Evolutionary conservation across 2,888 invertebrate species (phyloP).

Genomic region (Criorhina ranunculi): DNA sequence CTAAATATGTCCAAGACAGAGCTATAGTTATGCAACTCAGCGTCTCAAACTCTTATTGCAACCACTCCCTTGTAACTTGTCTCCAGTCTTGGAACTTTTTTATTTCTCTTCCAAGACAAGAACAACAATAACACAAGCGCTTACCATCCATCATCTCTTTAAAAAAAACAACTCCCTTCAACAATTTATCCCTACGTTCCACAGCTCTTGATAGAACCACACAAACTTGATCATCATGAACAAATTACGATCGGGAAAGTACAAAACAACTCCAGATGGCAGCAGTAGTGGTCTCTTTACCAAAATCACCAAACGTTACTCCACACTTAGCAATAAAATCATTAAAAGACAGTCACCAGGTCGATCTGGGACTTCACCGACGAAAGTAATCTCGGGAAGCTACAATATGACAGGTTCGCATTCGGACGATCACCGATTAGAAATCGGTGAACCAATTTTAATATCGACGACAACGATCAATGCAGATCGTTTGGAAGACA

Average conservation of each 20-base stretch:
- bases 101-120: not conserved
- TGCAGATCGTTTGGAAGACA: constrained; percentile 81
- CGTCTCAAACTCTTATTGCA: no score
- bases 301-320: constrained; percentile 83
- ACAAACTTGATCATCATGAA: constrained; percentile 76
- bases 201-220: constrained; percentile 38
- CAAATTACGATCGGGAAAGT: constrained; percentile 77
- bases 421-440: constrained; percentile 83
- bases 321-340: constrained; percentile 83
- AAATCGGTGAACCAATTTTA: constrained; percentile 83
- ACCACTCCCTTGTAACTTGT: no score
- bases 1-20: no score
- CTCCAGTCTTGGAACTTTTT: no score
- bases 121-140: constrained; percentile 80
- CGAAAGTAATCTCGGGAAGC: constrained; percentile 82
- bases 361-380: constrained; percentile 80
- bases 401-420: constrained; percentile 84
- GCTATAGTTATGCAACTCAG: no score
- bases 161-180: constrained; percentile 37
- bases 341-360: constrained; percentile 81
- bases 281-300: constrained; percentile 80
- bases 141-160: constrained; percentile 51
- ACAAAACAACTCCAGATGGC: constrained; percentile 78
- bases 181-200: constrained; percentile 42
- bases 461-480: constrained; percentile 84